Evolutionary conservation across 1,140 invertebrate genomes (phyloP).

Genomic region (Macrocentrus cingulum): DNA sequence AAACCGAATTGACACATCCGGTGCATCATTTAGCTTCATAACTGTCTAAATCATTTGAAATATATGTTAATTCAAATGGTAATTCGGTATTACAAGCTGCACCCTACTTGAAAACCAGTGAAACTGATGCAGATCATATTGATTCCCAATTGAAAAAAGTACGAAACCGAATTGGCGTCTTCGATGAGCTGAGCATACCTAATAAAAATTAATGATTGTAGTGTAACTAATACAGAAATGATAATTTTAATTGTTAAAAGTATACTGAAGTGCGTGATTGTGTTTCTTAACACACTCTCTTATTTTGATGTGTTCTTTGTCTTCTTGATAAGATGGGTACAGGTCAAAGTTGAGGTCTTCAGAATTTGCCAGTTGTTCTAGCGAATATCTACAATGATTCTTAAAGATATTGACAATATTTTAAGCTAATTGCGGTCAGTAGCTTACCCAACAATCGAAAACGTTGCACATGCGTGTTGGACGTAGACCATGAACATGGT

Average conservation of each 20-base stretch:
- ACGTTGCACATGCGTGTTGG: constrained; percentile 6
- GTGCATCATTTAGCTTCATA: constrained; percentile 12
- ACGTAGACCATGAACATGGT: background rate
- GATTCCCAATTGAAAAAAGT: constrained; percentile 35
- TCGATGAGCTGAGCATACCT: constrained; percentile 34
- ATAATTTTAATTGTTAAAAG: background rate
- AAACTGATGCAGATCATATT: constrained; percentile 39
- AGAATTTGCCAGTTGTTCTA: constrained; percentile 24
- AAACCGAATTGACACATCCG: constrained; percentile 22
- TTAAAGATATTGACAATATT: background rate
- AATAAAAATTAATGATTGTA: background rate
- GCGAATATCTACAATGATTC: constrained; percentile 29
- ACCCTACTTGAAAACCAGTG: constrained; percentile 38
- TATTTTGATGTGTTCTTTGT: constrained; percentile 19
- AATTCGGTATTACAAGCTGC: too few species aligned
- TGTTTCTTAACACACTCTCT: constrained; percentile 31
- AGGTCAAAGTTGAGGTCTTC: constrained; percentile 24
- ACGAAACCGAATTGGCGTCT: constrained; percentile 29
- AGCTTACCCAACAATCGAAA: constrained; percentile 8
- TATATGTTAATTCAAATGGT: background rate
- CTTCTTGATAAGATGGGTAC: constrained; percentile 13
- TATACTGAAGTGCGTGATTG: constrained; percentile 35
- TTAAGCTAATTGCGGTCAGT: too few species aligned
- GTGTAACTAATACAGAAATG: background rate
- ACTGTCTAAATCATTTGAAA: constrained; percentile 12